These are phyloP conservation scores for Dryomyza anilis DNA, from an alignment of 2,888 invertebrate species.

Conservation along the genomic window DNA sequence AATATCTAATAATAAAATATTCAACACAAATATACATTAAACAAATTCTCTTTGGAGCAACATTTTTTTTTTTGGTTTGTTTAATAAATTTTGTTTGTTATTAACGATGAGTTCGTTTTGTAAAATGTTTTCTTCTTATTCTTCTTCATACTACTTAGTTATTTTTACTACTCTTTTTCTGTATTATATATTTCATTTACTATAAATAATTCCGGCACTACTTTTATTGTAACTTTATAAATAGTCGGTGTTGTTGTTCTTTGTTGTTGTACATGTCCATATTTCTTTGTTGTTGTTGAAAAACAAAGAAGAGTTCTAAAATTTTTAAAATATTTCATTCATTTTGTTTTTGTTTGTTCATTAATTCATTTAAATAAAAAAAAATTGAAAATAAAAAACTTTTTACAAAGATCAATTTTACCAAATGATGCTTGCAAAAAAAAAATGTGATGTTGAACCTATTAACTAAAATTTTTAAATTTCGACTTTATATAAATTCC, in stretches of 20 bases:
- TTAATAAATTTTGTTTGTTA: slow-evolving; percentile 11
- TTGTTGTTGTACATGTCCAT: slow-evolving; percentile 46
- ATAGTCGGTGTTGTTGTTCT: slow-evolving; percentile 46
- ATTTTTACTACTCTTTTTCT: slow-evolving; percentile 7
- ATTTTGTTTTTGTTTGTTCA: slow-evolving; percentile 12
- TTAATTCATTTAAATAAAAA: neutral
- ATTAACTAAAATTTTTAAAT: too few relatives aligned
- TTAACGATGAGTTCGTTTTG: slow-evolving; percentile 3
- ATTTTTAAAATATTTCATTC: neutral
- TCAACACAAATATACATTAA: neutral
- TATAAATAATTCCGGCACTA: slow-evolving; percentile 19
- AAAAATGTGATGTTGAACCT: too few relatives aligned
- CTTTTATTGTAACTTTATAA: slow-evolving; percentile 15
- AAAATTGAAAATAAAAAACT: too few relatives aligned
- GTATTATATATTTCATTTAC: slow-evolving; percentile 10
- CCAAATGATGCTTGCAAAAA: too few relatives aligned
- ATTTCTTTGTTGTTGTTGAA: slow-evolving; percentile 1
- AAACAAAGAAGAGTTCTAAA: neutral
- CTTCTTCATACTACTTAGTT: slow-evolving; percentile 8
- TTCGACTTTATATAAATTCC: too few relatives aligned
- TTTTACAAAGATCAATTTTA: too few relatives aligned
- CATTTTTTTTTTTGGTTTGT: slow-evolving; percentile 26
- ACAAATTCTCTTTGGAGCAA: slow-evolving; percentile 4
- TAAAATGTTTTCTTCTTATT: too few relatives aligned
- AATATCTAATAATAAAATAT: neutral